Conservation (phyloP, 2,888 invertebrate species). For the Dryomyza anilis region DNA sequence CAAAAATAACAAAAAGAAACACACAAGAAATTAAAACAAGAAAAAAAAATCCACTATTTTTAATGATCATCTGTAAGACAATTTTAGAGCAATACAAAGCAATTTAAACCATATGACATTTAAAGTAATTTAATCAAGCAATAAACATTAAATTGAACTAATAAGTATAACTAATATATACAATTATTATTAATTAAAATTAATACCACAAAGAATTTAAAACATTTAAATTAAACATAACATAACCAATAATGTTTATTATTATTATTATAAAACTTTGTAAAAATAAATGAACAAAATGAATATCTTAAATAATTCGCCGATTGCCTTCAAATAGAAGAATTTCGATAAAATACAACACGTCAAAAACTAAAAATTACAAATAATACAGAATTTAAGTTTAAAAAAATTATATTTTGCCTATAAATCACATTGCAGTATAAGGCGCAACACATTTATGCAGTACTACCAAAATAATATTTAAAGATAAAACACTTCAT, state of each 20-base stretch:
- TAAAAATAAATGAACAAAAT: conserved; percentile 30
- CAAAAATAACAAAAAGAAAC: not conserved
- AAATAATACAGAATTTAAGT: not conserved
- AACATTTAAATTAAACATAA: conserved; percentile 32
- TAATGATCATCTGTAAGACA: conserved; percentile 16
- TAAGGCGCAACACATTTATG: too few relatives aligned
- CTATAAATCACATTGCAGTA: too few relatives aligned
- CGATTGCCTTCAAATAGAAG: conserved; percentile 62
- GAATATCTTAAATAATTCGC: conserved; percentile 59
- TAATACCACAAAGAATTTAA: conserved; percentile 6
- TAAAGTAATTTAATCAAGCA: conserved; percentile 7
- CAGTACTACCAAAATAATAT: too few relatives aligned
- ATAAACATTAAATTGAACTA: not conserved
- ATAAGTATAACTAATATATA: conserved; percentile 12
- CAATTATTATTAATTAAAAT: conserved; percentile 6
- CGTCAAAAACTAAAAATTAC: not conserved
- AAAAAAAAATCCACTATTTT: conserved; percentile 22
- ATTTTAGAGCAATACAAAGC: conserved; percentile 13
- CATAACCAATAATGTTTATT: conserved; percentile 7
- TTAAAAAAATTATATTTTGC: too few relatives aligned
- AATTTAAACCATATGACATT: conserved; percentile 2
- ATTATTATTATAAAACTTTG: conserved; percentile 29
- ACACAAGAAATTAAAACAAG: not conserved
- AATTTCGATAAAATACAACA: conserved; percentile 55
- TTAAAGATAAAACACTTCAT: too few relatives aligned